Conservation (phyloP, 2,113 vertebrate species). For the Nanorana parkeri region DNA sequence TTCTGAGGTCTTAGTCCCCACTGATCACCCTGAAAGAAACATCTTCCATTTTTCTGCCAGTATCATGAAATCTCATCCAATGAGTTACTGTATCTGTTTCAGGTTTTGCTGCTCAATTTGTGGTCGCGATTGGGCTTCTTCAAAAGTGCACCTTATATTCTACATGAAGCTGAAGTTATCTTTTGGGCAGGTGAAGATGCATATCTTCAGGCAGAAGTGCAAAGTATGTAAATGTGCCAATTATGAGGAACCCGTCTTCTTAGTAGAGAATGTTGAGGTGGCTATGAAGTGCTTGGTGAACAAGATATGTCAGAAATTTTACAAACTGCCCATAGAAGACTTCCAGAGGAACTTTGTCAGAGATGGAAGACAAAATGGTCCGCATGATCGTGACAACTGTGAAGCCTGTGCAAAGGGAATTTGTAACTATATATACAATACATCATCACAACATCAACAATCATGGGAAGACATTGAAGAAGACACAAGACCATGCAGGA, state of each 20-base stretch:
- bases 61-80: no score
- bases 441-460: no score
- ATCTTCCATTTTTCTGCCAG: no score
- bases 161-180: constrained; percentile 61
- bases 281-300: constrained; percentile 78
- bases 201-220: constrained; percentile 74
- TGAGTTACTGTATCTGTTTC: not conserved
- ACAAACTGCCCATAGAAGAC: constrained; percentile 56
- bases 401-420: constrained; percentile 75
- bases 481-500: no score
- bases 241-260: constrained; percentile 67
- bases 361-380: constrained; percentile 60
- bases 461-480: no score
- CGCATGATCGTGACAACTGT: constrained; percentile 73
- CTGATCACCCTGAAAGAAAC: no score
- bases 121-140: constrained; percentile 73
- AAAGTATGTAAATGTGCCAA: constrained; percentile 45
- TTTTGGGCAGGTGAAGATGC: constrained; percentile 64
- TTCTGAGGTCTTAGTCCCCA: no score
- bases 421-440: constrained; percentile 58
- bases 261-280: constrained; percentile 67
- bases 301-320: constrained; percentile 79
- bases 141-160: constrained; percentile 73
- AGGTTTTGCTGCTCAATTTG: constrained; percentile 80
- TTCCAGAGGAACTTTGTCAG: constrained; percentile 48